Conservation (phyloP, 2,888 invertebrate species). For the Drosophila falleni region DNA sequence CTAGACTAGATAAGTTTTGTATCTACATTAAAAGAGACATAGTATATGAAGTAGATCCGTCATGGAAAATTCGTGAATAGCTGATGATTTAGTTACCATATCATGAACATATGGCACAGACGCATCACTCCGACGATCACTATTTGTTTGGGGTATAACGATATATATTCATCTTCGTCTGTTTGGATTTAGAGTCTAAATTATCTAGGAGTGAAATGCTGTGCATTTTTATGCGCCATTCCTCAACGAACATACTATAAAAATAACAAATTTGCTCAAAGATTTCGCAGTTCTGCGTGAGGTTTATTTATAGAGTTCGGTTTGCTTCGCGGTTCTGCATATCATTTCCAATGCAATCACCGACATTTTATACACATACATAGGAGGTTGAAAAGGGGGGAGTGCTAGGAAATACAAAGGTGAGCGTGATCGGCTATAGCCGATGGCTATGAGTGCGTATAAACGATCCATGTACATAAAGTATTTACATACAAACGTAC, state of each 20-base stretch:
- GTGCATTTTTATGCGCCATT: slow-evolving; percentile 63
- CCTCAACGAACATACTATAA: slow-evolving; percentile 45
- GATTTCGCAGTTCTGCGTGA: slow-evolving; percentile 61
- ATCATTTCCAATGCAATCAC: slow-evolving; percentile 71
- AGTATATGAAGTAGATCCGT: slow-evolving; percentile 34
- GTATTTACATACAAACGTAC: background rate
- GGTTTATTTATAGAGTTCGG: slow-evolving; percentile 66
- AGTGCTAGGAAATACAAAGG: slow-evolving; percentile 32
- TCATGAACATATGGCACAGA: slow-evolving; percentile 45
- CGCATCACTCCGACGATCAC: slow-evolving; percentile 20
- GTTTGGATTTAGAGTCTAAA: slow-evolving; percentile 33
- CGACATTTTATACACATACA: slow-evolving; percentile 6
- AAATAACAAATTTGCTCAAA: slow-evolving; percentile 55
- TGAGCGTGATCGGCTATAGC: slow-evolving; percentile 42
- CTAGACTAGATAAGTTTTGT: slow-evolving; percentile 46
- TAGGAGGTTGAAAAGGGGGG: background rate
- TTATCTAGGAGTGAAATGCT: slow-evolving; percentile 54
- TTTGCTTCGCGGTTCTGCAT: slow-evolving; percentile 61
- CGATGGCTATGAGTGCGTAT: slow-evolving; percentile 35
- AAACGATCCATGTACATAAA: slow-evolving; percentile 11
- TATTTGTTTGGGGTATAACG: background rate
- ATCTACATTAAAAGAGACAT: slow-evolving; percentile 25
- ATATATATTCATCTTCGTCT: background rate
- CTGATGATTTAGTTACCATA: slow-evolving; percentile 40
- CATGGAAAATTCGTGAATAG: slow-evolving; percentile 68